phyloP scores from a whole-genome alignment of 2,113 vertebrate species.

The Empidonax alnorum region DNA sequence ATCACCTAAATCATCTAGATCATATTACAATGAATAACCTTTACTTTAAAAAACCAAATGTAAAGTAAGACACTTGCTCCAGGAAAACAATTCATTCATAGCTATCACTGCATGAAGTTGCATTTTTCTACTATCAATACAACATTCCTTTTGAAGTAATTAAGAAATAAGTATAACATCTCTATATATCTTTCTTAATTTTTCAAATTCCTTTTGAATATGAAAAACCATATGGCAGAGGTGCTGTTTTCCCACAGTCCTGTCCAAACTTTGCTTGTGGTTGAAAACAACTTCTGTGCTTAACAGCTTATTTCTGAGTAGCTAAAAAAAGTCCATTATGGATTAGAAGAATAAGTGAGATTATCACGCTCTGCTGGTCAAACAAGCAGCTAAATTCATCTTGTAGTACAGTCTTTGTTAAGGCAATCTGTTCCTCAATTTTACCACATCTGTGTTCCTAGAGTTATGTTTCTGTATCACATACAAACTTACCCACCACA shows the following conservation, averaged over 20 bases:
- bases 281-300: background rate
- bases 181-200: background rate
- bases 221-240: background rate
- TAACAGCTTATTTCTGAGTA: background rate
- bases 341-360: background rate
- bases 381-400: background rate
- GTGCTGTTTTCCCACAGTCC: background rate
- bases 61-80: background rate
- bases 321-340: background rate
- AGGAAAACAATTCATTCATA: background rate
- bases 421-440: background rate
- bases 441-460: background rate
- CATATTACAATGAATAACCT: background rate
- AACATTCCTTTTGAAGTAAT: background rate
- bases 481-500: rapidly evolving
- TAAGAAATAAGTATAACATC: background rate
- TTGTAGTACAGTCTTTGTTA: background rate
- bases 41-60: background rate
- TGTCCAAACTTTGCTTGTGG: background rate
- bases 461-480: background rate
- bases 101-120: background rate
- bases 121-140: background rate
- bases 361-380: background rate
- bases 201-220: background rate
- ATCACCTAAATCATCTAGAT: background rate